Evolutionary conservation across 1,140 invertebrate species (phyloP).

Genomic region (Nebria ingens): DNA sequence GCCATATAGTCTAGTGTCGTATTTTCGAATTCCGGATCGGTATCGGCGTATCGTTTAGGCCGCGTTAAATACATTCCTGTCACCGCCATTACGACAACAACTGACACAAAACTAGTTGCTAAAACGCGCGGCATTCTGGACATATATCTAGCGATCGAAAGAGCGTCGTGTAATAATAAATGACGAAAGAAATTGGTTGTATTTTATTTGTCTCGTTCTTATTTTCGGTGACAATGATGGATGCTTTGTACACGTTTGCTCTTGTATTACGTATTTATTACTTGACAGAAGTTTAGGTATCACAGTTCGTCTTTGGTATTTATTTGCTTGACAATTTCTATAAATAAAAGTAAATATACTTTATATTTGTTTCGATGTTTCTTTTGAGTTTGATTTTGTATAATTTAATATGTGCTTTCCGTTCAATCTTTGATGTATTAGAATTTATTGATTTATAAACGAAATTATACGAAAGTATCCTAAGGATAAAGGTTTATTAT

Average conservation of each 20-base stretch:
- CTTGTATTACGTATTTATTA: background rate
- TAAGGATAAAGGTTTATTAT: too few species aligned
- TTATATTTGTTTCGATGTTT: background rate
- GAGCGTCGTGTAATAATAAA: background rate
- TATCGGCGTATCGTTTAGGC: background rate
- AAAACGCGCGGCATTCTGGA: slow-evolving; percentile 17
- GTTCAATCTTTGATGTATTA: background rate
- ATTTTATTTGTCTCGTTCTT: background rate
- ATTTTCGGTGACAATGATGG: background rate
- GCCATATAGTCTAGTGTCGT: background rate
- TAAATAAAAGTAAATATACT: background rate
- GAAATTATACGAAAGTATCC: too few species aligned
- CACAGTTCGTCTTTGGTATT: slow-evolving; percentile 7
- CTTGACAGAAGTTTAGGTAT: background rate
- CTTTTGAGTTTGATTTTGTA: background rate
- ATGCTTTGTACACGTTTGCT: background rate
- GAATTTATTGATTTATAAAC: too few species aligned
- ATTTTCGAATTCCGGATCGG: background rate
- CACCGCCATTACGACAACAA: slow-evolving; percentile 25
- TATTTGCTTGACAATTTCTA: background rate
- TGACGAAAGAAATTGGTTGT: background rate
- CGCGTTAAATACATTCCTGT: slow-evolving; percentile 23
- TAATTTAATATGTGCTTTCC: background rate
- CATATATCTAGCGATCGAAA: background rate
- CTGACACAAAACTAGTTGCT: slow-evolving; percentile 20